Evolutionary conservation across 1,140 invertebrate genomes (phyloP), one percentile per base, ranked within the genome.

Genomic region (Hyles vespertilio): DNA sequence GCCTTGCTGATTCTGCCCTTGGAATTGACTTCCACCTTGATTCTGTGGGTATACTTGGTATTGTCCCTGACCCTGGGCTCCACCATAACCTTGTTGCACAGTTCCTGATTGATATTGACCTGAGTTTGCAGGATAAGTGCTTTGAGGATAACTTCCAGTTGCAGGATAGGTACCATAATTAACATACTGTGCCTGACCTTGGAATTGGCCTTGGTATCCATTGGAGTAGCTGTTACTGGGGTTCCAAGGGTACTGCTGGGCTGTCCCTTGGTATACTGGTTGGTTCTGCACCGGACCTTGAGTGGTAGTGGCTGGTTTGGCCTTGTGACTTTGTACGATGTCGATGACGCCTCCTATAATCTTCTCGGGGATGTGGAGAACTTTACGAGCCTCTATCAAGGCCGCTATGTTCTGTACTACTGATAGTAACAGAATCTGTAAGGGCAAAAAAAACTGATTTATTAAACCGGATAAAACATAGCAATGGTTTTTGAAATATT

Each of bases 331-430:
- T 40, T 85, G 82, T 2, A 85, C 82, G 3, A 85, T 80, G 51
- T 88, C 83, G 10, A 88, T 87, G 9, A 87, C 79, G 5, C 84
- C 80, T 5, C 79, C 81, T 7, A 87, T 79, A 10, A 88, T 83
- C 58, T 86, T 86, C 56, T 88, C 85, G 0, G 85, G 79, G 7
- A 84, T 82, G 11, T 79, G 64, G 0, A 84, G 61, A 0, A 65
- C 70, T 5, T 79, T 85, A 54, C 76, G 57, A 2, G 67, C 62
- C 58, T 81, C 80, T 59, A 77, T 74, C 3, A 44, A 70, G 68
- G 40, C 65, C n/a, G 70, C 40, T 2, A 34, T 9, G 58, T 63
- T 11, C 62, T 53, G 5, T 11, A 60, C 48, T 32, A 57, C 51
- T 7, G 59, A 61, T n/a, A 70, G 43, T 22, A 67, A 11, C 2